These are phyloP conservation scores for Horisme vitalbata DNA, from an alignment of 2,888 invertebrate genomes.

Conservation along the genomic window DNA sequence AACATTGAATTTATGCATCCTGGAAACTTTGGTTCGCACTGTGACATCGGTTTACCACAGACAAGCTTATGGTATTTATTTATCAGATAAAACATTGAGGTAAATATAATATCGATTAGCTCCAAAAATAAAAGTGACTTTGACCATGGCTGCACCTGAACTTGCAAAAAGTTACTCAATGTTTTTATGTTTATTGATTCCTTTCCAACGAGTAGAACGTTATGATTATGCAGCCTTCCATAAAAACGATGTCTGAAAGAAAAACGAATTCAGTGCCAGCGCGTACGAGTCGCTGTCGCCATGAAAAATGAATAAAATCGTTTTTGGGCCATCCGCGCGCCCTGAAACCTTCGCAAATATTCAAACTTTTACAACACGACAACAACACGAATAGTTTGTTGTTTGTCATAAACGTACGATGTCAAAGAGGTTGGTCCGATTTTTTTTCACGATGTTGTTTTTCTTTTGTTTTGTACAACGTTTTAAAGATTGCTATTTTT, in stretches of 20 bases:
- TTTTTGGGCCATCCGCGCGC: slow-evolving; percentile 66
- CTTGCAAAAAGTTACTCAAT: slow-evolving; percentile 8
- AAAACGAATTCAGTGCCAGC: slow-evolving; percentile 72
- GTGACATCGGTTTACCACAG: no score
- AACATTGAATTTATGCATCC: no score
- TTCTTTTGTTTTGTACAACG: no score
- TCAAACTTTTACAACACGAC: slow-evolving; percentile 40
- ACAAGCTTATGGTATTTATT: no score
- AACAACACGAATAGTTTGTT: slow-evolving; percentile 25
- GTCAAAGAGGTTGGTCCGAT: slow-evolving; percentile 14
- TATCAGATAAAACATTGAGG: no score
- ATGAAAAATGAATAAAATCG: slow-evolving; percentile 79
- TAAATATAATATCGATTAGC: no score
- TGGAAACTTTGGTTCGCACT: no score
- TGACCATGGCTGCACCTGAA: slow-evolving; percentile 12
- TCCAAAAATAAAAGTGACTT: background rate
- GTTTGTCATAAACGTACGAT: slow-evolving; percentile 13
- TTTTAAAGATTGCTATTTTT: no score
- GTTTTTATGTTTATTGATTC: slow-evolving; percentile 17
- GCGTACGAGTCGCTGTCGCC: slow-evolving; percentile 72
- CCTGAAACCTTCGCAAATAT: slow-evolving; percentile 51
- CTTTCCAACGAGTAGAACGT: no score
- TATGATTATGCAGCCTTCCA: slow-evolving; percentile 9
- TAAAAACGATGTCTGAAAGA: slow-evolving; percentile 55
- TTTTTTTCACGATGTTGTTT: background rate